phyloP scores from a whole-genome alignment of 2,888 invertebrate species.

The Rhagophthalmus giganteus region DNA sequence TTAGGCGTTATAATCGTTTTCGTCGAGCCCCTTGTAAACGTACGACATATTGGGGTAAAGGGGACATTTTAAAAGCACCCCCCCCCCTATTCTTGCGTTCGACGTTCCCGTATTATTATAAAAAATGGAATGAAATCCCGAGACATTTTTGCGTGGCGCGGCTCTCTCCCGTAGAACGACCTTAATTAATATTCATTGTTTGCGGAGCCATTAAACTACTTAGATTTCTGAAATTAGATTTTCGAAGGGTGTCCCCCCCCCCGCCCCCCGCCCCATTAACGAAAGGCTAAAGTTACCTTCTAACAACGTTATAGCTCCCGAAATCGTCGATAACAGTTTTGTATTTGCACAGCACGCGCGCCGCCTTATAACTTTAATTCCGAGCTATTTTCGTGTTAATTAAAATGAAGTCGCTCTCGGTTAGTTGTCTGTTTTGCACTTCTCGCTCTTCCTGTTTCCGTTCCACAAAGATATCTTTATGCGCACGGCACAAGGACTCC shows the following conservation, averaged over 20 bases:
- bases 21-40: too few relatives aligned
- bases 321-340: constrained; percentile 37
- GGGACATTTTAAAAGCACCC: too few relatives aligned
- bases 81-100: too few relatives aligned
- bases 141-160: too few relatives aligned
- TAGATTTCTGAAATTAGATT: constrained; percentile 4
- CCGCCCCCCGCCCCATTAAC: too few relatives aligned
- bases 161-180: too few relatives aligned
- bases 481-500: constrained; percentile 1
- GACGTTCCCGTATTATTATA: too few relatives aligned
- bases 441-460: constrained; percentile 10
- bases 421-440: constrained; percentile 1
- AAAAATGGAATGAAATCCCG: too few relatives aligned
- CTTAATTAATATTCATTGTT: background rate
- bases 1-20: too few relatives aligned
- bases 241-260: constrained; percentile 1
- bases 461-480: constrained; percentile 15
- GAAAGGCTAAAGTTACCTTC: constrained; percentile 4
- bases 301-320: constrained; percentile 18
- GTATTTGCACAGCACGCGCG: constrained; percentile 36
- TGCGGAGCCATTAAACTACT: constrained; percentile 5
- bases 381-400: constrained; percentile 36
- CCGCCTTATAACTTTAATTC: constrained; percentile 36
- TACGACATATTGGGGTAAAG: too few relatives aligned
- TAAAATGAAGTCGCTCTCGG: constrained; percentile 31